phyloP scores from a whole-genome alignment of 2,797 vertebrate species.

The Anomalospiza imberbis region DNA sequence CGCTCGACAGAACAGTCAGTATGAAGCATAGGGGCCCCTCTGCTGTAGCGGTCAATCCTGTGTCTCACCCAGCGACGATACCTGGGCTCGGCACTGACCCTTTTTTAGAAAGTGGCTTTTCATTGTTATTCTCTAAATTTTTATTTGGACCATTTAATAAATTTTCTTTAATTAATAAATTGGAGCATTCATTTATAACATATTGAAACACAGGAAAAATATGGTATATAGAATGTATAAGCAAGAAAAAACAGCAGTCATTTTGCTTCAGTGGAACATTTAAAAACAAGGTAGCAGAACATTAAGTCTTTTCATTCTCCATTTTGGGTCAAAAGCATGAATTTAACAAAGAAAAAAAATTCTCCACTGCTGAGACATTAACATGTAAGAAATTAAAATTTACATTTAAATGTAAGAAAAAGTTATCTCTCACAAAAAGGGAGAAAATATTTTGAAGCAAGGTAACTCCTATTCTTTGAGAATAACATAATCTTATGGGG shows the following conservation, averaged over 20 bases:
- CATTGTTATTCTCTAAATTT: no score
- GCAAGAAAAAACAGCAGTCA: not conserved
- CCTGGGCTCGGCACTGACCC: no score
- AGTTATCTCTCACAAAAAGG: not conserved
- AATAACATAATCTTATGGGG: not conserved
- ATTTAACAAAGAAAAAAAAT: not conserved
- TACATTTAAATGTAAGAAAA: not conserved
- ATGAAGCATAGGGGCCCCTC: no score
- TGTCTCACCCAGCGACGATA: no score
- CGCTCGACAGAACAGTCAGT: no score
- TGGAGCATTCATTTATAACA: no score
- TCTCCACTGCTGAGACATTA: not conserved
- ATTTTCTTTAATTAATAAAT: no score
- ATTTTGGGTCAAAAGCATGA: not conserved
- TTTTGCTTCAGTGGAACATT: not conserved
- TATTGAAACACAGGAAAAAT: not conserved
- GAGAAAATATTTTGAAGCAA: not conserved
- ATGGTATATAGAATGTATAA: not conserved
- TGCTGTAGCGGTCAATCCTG: no score
- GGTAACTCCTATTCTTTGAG: not conserved
- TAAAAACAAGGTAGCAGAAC: not conserved
- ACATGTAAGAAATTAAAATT: not conserved
- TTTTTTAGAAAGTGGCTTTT: no score
- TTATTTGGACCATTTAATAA: no score
- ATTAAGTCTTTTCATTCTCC: not conserved